Evolutionary conservation across 2,888 invertebrate genomes (phyloP).

Genomic region (Xiphydria camelus): DNA sequence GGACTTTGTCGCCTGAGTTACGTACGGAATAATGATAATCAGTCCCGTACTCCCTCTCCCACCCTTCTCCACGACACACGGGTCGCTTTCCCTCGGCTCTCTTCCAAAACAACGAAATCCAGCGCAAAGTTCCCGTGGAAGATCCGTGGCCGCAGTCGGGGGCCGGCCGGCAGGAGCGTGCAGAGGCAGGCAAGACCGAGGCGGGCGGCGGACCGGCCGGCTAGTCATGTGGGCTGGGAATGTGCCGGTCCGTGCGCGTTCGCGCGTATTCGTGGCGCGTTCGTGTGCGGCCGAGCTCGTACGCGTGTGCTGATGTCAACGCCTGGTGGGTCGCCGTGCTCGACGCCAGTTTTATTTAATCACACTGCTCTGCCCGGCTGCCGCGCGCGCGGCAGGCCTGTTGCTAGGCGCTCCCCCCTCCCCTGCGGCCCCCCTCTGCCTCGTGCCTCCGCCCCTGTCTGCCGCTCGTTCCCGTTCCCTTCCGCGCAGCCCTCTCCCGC

Average conservation of each 20-base stretch:
- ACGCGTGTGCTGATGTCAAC: slow-evolving; percentile 45
- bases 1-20: too few species aligned
- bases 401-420: slow-evolving; percentile 55
- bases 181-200: too few species aligned
- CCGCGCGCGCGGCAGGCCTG: slow-evolving; percentile 42
- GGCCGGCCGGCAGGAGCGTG: not conserved
- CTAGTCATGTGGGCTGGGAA: slow-evolving; percentile 40
- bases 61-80: too few species aligned
- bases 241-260: slow-evolving; percentile 32
- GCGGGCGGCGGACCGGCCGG: slow-evolving; percentile 17
- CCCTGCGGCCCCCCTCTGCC: slow-evolving; percentile 18
- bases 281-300: slow-evolving; percentile 17
- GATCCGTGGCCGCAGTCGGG: too few species aligned
- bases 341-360: slow-evolving; percentile 54
- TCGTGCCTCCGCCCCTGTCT: slow-evolving; percentile 13
- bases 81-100: too few species aligned
- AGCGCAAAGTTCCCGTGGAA: too few species aligned
- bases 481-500: slow-evolving; percentile 36
- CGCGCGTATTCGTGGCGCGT: slow-evolving; percentile 27
- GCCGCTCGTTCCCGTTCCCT: slow-evolving; percentile 8
- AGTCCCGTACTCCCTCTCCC: too few species aligned
- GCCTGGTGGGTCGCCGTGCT: slow-evolving; percentile 45
- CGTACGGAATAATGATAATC: too few species aligned
- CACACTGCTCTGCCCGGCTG: slow-evolving; percentile 45
- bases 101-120: too few species aligned